Evolutionary conservation across 2,113 vertebrate species (phyloP), one percentile per base, ranked within the genome.

Genomic region (Campylomormyrus tamandua): DNA sequence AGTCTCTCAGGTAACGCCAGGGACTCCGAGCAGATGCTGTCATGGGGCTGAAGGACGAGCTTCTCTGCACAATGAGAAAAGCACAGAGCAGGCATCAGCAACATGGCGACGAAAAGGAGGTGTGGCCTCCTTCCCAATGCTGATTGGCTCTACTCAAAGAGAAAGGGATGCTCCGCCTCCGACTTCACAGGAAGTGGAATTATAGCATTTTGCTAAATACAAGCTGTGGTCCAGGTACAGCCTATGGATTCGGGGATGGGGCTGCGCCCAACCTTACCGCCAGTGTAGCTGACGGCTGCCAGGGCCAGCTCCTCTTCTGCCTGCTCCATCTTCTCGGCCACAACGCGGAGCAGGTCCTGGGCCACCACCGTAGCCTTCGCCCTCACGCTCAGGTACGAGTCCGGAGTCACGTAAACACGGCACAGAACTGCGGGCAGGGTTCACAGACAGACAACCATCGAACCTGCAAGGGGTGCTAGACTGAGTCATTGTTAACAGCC

Each of bases 371-470:
- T 96, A 11, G 95, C 94, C 91, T 95, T 96, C 27, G 95, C 96
- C 94, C 96, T 97, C 93, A 98, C 94, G 0, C 98, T 99, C 90
- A 99, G 95, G 52, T 98, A 99, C 0, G 98, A 99, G 95, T 99
- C 97, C 93, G 97, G 96, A 0, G 96, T 97, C 91, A 99, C 92
- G 66, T 99, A 98, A 50, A 99, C 97, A 0, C 96, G 98, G 91
- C 97, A 99, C 93, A 98, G 95, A 91, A 97, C 98, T 99, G 95
- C 87, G 90, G 77, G 92, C 85, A 88, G 86, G 94, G 91, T 49
- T n/a, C 21, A 85, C 86, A 19, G 19, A 56, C 50, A 35, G 50
- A 39, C 86, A 19, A 24, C 48, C 86, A 53, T 53, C 50, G 42
- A 31, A 53, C 42, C 39, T 45, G 10, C 42, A n/a, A 42, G 21